Conservation (phyloP, 2,797 vertebrate species). For the Scomberomorus guttatus region DNA sequence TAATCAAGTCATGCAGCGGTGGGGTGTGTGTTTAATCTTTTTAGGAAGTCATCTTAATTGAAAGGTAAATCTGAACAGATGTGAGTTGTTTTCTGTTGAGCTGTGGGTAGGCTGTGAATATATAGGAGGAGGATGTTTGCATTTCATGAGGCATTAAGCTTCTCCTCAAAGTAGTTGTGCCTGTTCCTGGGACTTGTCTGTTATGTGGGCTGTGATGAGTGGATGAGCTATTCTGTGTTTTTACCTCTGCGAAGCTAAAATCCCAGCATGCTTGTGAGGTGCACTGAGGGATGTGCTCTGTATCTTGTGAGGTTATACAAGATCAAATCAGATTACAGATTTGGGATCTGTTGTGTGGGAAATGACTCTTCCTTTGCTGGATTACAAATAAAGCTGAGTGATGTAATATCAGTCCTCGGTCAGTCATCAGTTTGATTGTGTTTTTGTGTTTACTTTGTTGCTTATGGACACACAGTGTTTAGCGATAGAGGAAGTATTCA, state of each 20-base stretch:
- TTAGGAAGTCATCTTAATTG: slow-evolving; percentile 29
- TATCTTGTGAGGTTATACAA: slow-evolving; percentile 14
- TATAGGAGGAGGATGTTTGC: slow-evolving; percentile 19
- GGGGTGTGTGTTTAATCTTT: slow-evolving; percentile 36
- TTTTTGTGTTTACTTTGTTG: neutral
- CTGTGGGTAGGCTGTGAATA: neutral
- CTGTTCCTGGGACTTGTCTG: neutral
- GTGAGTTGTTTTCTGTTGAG: slow-evolving; percentile 2
- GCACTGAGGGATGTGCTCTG: slow-evolving; percentile 19
- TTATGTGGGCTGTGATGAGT: slow-evolving; percentile 14
- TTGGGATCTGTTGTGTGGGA: slow-evolving; percentile 24
- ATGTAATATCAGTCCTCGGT: neutral
- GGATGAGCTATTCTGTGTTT: slow-evolving; percentile 21
- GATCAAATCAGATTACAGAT: slow-evolving; percentile 50
- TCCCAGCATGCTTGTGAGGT: slow-evolving; percentile 34
- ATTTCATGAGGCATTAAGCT: slow-evolving; percentile 25
- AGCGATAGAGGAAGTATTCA: neutral
- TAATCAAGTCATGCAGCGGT: slow-evolving; percentile 17
- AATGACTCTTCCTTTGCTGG: slow-evolving; percentile 20
- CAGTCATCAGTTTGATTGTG: neutral
- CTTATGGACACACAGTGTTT: too few relatives aligned
- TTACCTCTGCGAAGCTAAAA: slow-evolving; percentile 2
- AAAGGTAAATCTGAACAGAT: slow-evolving; percentile 41
- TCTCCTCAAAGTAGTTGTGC: neutral
- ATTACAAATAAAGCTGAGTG: slow-evolving; percentile 11